Evolutionary conservation across 2,797 vertebrate genomes (phyloP).

Genomic region (Siniperca undulata): DNA sequence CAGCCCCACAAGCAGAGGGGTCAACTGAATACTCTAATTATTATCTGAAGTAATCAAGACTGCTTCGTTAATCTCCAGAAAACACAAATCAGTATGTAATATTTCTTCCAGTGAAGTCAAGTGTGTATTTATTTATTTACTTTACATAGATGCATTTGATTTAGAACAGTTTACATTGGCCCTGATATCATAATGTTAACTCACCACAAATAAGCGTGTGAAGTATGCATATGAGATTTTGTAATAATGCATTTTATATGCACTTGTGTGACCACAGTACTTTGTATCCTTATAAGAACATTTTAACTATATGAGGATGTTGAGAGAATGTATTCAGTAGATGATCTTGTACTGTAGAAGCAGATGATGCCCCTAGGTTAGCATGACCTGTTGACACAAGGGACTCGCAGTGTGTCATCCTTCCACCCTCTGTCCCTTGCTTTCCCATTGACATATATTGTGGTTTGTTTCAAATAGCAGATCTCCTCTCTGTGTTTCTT

Average conservation of each 20-base stretch:
- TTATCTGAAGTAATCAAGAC: slow-evolving; percentile 19
- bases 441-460: slow-evolving; percentile 48
- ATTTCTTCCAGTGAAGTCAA: background rate
- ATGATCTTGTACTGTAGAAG: slow-evolving; percentile 13
- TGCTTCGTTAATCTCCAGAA: background rate
- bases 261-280: background rate
- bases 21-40: slow-evolving; percentile 44
- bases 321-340: background rate
- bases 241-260: background rate
- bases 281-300: background rate
- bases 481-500: slow-evolving; percentile 47
- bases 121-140: background rate
- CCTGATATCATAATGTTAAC: background rate
- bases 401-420: slow-evolving; percentile 39
- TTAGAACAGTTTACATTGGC: background rate
- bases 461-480: slow-evolving; percentile 43
- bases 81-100: slow-evolving; percentile 5
- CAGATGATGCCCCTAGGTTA: slow-evolving; percentile 49
- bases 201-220: background rate
- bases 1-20: slow-evolving; percentile 38
- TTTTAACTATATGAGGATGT: slow-evolving; percentile 16
- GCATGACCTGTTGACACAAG: slow-evolving; percentile 65
- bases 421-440: slow-evolving; percentile 14
- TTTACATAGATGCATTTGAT: background rate
- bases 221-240: slow-evolving; percentile 2